phyloP scores from a whole-genome alignment of 2,113 vertebrate species.

The Vombatus ursinus region DNA sequence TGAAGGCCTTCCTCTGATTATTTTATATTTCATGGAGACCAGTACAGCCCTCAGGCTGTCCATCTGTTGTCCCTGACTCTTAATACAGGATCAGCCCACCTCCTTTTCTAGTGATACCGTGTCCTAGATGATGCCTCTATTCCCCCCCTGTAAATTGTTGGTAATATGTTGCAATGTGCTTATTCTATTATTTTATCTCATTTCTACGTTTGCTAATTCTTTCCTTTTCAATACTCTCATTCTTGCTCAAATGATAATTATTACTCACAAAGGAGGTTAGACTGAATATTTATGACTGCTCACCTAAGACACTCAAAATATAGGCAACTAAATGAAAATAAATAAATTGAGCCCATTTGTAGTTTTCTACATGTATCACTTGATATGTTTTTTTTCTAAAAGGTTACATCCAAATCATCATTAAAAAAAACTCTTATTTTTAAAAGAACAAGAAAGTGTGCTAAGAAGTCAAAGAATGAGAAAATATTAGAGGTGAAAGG shows the following conservation, averaged over 20 bases:
- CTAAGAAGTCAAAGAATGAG: not conserved
- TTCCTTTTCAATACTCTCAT: not conserved
- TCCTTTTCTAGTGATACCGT: not conserved
- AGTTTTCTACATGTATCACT: not conserved
- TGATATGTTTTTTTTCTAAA: not conserved
- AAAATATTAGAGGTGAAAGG: not conserved
- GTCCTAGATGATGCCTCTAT: not conserved
- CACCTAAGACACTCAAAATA: not conserved
- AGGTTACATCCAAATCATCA: not conserved
- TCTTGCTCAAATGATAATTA: not conserved
- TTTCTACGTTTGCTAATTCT: not conserved
- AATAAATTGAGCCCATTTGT: not conserved
- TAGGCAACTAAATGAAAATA: not conserved
- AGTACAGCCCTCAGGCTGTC: not conserved
- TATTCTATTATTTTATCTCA: not conserved
- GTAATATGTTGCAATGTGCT: not conserved
- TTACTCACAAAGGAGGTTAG: not conserved
- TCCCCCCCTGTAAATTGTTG: not conserved
- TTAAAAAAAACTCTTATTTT: not conserved
- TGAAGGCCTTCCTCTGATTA: not conserved
- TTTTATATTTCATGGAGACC: not conserved
- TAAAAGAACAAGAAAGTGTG: not conserved
- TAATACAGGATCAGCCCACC: not conserved
- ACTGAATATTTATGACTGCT: not conserved
- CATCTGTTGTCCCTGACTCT: not conserved